Evolutionary conservation across 2,113 vertebrate genomes (phyloP).

Genomic region (Dissostichus mawsoni): DNA sequence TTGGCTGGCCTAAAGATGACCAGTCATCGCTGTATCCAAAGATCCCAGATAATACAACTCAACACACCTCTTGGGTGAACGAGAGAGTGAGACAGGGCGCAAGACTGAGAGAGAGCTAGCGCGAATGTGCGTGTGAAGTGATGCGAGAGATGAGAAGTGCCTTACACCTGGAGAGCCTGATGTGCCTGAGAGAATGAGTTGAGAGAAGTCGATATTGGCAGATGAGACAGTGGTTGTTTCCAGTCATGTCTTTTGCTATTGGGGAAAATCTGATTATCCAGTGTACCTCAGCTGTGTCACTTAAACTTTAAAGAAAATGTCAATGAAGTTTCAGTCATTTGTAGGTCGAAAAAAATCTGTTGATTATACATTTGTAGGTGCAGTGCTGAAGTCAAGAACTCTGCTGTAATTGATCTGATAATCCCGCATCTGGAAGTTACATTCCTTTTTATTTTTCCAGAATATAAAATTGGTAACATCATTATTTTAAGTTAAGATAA

Average conservation of each 20-base stretch:
- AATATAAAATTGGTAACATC: neutral
- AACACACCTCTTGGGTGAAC: slow-evolving; percentile 74
- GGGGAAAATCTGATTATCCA: slow-evolving; percentile 54
- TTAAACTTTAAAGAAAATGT: slow-evolving; percentile 37
- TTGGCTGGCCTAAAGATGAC: slow-evolving; percentile 62
- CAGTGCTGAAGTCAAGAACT: neutral
- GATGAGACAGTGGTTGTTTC: slow-evolving; percentile 44
- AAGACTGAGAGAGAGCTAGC: slow-evolving; percentile 76
- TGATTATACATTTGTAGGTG: neutral
- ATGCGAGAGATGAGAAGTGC: slow-evolving; percentile 79
- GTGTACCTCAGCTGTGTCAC: slow-evolving; percentile 51
- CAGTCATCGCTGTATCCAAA: slow-evolving; percentile 69
- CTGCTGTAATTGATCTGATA: neutral
- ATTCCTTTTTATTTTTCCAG: slow-evolving; percentile 14
- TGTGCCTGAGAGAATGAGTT: slow-evolving; percentile 81
- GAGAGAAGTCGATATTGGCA: slow-evolving; percentile 67
- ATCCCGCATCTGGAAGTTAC: neutral
- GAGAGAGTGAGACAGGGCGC: slow-evolving; percentile 74
- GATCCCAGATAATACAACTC: slow-evolving; percentile 68
- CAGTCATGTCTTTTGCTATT: slow-evolving; percentile 27
- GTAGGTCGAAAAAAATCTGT: neutral
- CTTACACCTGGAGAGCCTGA: slow-evolving; percentile 83
- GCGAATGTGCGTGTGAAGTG: slow-evolving; percentile 78
- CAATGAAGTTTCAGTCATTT: neutral
- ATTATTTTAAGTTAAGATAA: neutral